A percentile compares a stretch with the other conserved stretches of the same genome.
These are phyloP conservation scores for Sphecodes monilicornis DNA, from an alignment of 2,888 invertebrate species.

Conservation along the genomic window DNA sequence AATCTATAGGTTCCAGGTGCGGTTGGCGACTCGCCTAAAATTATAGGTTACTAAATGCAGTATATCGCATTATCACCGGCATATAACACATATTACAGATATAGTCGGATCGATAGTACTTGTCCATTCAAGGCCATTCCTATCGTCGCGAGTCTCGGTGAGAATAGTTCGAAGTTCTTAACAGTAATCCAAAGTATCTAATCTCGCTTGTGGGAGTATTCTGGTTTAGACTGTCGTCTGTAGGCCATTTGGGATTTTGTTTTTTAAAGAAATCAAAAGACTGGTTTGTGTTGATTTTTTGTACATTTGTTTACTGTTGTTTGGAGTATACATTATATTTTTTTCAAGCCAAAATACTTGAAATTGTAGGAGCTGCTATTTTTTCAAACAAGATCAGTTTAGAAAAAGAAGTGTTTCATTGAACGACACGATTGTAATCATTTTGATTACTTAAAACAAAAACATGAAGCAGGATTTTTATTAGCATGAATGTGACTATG, in stretches of 20 bases:
- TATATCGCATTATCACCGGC: slow-evolving; percentile 1
- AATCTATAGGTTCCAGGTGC: not conserved
- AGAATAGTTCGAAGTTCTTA: slow-evolving; percentile 4
- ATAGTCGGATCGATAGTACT: not conserved
- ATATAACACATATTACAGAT: slow-evolving; percentile 13
- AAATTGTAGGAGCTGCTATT: not conserved
- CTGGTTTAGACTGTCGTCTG: not conserved
- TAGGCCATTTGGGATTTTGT: not conserved
- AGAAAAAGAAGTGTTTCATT: not conserved
- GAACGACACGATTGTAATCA: not conserved
- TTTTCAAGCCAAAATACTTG: not conserved
- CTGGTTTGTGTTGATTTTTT: not conserved
- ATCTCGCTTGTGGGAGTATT: not conserved
- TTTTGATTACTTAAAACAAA: not conserved
- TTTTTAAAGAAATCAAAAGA: not conserved
- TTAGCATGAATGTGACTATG: not conserved
- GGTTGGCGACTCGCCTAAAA: slow-evolving; percentile 9
- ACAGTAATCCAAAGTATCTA: not conserved
- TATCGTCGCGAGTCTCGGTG: not conserved
- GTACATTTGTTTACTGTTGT: not conserved
- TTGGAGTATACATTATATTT: not conserved
- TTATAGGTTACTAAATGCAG: slow-evolving; percentile 15
- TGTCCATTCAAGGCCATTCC: not conserved
- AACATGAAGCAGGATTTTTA: not conserved
- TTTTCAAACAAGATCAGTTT: not conserved